Evolutionary conservation across 2,888 invertebrate genomes (phyloP).

Genomic region (Mesochorus sp.): DNA sequence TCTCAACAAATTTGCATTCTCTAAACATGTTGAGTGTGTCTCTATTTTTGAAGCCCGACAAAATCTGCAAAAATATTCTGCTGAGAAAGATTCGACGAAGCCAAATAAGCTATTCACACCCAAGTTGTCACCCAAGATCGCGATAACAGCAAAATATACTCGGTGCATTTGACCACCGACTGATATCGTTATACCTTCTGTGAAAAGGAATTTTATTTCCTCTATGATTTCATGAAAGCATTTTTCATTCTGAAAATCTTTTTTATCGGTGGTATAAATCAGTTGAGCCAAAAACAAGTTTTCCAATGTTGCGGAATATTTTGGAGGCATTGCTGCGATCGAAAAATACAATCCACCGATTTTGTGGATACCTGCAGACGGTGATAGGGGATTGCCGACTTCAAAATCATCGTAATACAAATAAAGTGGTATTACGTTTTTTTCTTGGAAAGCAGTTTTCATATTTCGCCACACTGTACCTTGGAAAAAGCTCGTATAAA

Average conservation of each 20-base stretch:
- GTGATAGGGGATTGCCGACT: conserved; percentile 25
- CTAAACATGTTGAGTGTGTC: conserved; percentile 38
- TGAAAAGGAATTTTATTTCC: conserved; percentile 65
- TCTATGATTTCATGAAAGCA: conserved; percentile 55
- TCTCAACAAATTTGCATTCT: conserved; percentile 55
- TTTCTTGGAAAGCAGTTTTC: neutral
- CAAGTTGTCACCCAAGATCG: conserved; percentile 54
- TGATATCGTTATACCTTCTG: conserved; percentile 37
- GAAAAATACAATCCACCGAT: conserved; percentile 50
- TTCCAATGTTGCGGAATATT: conserved; percentile 24
- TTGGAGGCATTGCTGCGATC: conserved; percentile 42
- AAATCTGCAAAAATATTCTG: conserved; percentile 67
- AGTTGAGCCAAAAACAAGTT: conserved; percentile 47
- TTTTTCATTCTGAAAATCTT: conserved; percentile 39
- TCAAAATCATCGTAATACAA: conserved; percentile 19
- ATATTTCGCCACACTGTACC: conserved; percentile 24
- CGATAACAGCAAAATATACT: conserved; percentile 45
- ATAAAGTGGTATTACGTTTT: conserved; percentile 32
- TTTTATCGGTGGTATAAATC: conserved; percentile 30
- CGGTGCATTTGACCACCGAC: conserved; percentile 11
- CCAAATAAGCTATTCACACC: conserved; percentile 44
- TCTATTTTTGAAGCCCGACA: conserved; percentile 62
- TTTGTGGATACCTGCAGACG: conserved; percentile 42
- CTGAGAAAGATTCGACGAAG: conserved; percentile 48
- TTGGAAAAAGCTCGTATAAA: neutral